Conservation (phyloP, 1,140 invertebrate species). For the Berghia stephanieae region DNA sequence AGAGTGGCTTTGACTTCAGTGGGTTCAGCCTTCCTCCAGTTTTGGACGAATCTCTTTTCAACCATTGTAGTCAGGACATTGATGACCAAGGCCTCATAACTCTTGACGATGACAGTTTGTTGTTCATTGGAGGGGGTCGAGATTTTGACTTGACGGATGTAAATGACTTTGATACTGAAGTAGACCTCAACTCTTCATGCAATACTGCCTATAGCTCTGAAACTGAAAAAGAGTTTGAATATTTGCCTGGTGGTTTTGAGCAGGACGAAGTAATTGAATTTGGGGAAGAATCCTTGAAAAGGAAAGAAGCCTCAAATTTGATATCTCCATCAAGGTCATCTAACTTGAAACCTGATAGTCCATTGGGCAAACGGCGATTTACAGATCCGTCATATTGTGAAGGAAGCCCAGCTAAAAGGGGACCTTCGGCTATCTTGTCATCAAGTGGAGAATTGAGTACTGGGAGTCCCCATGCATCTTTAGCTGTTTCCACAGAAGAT, state of each 20-base stretch:
- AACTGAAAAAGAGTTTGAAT: too few relatives aligned
- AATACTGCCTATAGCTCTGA: too few relatives aligned
- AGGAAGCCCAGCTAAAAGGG: conserved; percentile 27
- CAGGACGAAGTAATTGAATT: too few relatives aligned
- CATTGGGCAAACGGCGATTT: conserved; percentile 28
- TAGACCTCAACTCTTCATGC: too few relatives aligned
- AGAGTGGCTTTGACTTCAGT: conserved; percentile 35
- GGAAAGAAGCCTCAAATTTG: too few relatives aligned
- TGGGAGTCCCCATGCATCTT: too few relatives aligned
- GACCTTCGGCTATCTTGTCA: conserved; percentile 14
- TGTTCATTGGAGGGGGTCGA: conserved; percentile 37
- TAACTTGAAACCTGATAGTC: conserved; percentile 22
- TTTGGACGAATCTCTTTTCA: conserved; percentile 35
- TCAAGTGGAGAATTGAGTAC: conserved; percentile 26
- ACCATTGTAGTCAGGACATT: conserved; percentile 28
- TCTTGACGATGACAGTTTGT: conserved; percentile 44
- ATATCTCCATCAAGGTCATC: too few relatives aligned
- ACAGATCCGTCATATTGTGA: conserved; percentile 8
- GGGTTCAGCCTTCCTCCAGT: conserved; percentile 35
- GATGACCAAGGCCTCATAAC: conserved; percentile 35
- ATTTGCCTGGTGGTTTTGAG: too few relatives aligned
- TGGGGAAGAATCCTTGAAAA: too few relatives aligned
- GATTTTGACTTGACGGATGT: conserved; percentile 33
- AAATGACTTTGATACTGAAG: too few relatives aligned
- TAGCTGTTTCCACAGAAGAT: too few relatives aligned